phyloP scores from a whole-genome alignment of 1,140 invertebrate species.

The Sesamia nonagrioides region DNA sequence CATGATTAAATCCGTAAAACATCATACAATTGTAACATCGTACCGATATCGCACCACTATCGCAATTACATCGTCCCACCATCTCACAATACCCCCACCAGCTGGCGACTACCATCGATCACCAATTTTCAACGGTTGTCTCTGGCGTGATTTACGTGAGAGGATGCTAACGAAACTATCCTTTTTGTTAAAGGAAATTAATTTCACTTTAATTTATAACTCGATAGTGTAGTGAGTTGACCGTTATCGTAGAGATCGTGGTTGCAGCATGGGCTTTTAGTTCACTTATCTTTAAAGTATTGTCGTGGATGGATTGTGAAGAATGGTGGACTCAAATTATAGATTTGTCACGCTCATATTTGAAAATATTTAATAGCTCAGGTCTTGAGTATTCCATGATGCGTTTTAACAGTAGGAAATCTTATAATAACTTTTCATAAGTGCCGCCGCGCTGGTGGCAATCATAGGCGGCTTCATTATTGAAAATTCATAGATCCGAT shows the following conservation, averaged over 20 bases:
- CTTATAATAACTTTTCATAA: neutral
- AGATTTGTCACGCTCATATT: constrained; percentile 2
- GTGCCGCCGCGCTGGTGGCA: too few species aligned
- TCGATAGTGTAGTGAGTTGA: constrained; percentile 17
- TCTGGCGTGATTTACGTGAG: constrained; percentile 15
- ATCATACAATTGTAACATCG: neutral
- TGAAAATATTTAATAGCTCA: constrained; percentile 3
- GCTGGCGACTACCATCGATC: constrained; percentile 17
- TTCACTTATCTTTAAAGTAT: neutral
- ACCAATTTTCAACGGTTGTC: constrained; percentile 29
- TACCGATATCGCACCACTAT: neutral
- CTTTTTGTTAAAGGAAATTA: constrained; percentile 18
- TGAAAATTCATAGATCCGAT: too few species aligned
- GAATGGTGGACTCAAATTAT: constrained; percentile 5
- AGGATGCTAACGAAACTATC: constrained; percentile 1
- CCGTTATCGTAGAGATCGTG: neutral
- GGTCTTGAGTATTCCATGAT: neutral
- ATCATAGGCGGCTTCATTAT: neutral
- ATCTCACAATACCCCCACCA: neutral
- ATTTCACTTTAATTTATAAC: constrained; percentile 29
- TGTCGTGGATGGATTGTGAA: neutral
- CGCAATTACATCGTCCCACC: neutral
- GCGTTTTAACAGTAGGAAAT: neutral
- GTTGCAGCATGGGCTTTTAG: neutral
- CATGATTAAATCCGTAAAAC: neutral